Evolutionary conservation across 2,797 vertebrate genomes (phyloP), one percentile per base, ranked within the genome.

Genomic region (Channallabes apus): DNA sequence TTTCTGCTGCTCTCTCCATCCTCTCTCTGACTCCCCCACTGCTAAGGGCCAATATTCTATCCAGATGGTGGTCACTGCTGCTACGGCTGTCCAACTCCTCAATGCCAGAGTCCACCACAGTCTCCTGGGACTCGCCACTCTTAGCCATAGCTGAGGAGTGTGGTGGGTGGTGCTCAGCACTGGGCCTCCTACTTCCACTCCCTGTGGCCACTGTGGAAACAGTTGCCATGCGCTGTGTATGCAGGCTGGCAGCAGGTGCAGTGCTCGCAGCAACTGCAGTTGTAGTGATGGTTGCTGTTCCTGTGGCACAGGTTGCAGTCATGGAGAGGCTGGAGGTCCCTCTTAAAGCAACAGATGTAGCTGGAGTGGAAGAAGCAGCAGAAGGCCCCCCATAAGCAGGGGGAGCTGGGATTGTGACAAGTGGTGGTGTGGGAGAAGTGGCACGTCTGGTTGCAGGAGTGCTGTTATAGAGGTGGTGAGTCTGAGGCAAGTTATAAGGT

Each of bases 61-160:
- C 97, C 91, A 97, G 92, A 69, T 97, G 97, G 90, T 98, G 94
- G 88, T 98, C 97, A 0, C 97, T 98, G 92, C 97, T 97, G 93
- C 97, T 97, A 32, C 97, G 95, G 86, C 97, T 98, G 91, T 98
- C 97, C 82, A 98, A 93, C 86, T 98, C 97, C 87, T 98, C 97
- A 18, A 98, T 98, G 4, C 97, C 97, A 32, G 97, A 98, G 86
- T 98, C 97, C 77, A 95, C 95, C 82, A 96, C 95, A 3, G 95
- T 95, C 86, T 96, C 95, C 91, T 93, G 95, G 76, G 97, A 97
- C 88, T 97, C 97, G 1, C 96, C 96, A 84, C 96, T 96, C 51
- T 97, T 97, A 41, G 95, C 54, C 51, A 83, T 78, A 58, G 84
- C 59, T 62, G 83, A 24, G 84, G 94, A 75, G 82, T 92, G 91